Evolutionary conservation across 1,140 invertebrate genomes (phyloP).

Genomic region (Ceratina japonica): DNA sequence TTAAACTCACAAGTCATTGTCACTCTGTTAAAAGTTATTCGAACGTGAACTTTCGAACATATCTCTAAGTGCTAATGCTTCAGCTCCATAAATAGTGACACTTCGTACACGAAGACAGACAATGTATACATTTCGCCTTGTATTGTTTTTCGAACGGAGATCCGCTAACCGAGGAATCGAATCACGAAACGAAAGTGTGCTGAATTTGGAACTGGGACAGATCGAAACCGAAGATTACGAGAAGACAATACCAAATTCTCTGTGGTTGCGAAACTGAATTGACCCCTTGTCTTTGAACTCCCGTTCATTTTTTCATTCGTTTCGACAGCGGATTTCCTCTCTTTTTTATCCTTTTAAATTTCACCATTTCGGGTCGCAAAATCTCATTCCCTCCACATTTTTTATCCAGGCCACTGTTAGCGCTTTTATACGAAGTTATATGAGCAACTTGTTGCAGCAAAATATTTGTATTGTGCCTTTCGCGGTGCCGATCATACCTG

Average conservation of each 20-base stretch:
- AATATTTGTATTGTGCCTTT: conserved; percentile 15
- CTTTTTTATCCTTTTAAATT: too few relatives aligned
- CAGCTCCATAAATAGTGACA: too few relatives aligned
- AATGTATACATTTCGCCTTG: neutral
- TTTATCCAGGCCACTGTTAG: neutral
- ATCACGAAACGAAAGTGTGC: conserved; percentile 38
- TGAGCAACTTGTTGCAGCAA: too few relatives aligned
- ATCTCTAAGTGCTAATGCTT: too few relatives aligned
- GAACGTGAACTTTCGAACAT: too few relatives aligned
- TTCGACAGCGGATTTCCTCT: neutral
- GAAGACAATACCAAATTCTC: neutral
- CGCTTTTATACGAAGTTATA: neutral
- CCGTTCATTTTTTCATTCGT: too few relatives aligned
- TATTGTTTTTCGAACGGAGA: conserved; percentile 12
- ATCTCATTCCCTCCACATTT: neutral
- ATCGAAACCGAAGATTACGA: neutral
- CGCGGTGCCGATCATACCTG: conserved; percentile 22
- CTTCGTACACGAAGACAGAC: too few relatives aligned
- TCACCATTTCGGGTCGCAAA: neutral
- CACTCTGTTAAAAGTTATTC: neutral
- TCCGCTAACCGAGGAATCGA: conserved; percentile 15
- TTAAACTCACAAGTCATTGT: too few relatives aligned
- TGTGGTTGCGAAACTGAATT: neutral
- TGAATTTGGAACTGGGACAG: conserved; percentile 14
- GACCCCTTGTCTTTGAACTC: neutral